Evolutionary conservation across 2,888 invertebrate species (phyloP), one percentile per base, ranked within the genome.

Genomic region (Priapulus caudatus): DNA sequence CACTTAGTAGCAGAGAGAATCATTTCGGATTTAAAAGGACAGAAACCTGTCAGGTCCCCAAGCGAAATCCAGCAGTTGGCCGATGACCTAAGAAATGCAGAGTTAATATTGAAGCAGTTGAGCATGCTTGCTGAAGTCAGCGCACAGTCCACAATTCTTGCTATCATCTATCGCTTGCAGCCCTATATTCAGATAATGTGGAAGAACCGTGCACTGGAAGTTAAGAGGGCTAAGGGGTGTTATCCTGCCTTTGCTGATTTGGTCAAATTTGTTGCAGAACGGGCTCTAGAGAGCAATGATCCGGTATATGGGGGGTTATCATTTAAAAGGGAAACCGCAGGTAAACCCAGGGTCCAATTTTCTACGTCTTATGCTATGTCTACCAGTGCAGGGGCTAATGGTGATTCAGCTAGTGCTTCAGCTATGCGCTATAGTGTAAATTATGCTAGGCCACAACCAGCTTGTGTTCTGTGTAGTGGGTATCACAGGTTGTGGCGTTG

Each of bases 181-280:
- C 33, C 33, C 10, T 33, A 33, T n/a, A 33, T 33, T n/a, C 33
- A 33, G n/a, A 33, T 33, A 10, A 33, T 10, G 33, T 33, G 33
- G 33, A 33, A 33, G 33, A 33, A 33, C 10, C 33, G n/a, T 33
- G 33, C 33, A n/a, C 33, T 33, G 33, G 33, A 33, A n/a, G 33
- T 33, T 10, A 33, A 33, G n/a, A 33, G n/a, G 33, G n/a, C 10
- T n/a, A 33, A 10, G 10, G 33, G 33, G 33, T 10, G 10, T 10
- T 33, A 33, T 33, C 33, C 33, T 10, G 33, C 10, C n/a, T 33
- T 33, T n/a, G n/a, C 10, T 10, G 10, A 10, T 10, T n/a, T 33
- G 33, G 33, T 33, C 10, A n/a, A 33, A n/a, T 33, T 33, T 33
- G 33, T 33, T 33, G n/a, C 10, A 33, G 33, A 33, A 10, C 10